Evolutionary conservation across 2,797 vertebrate genomes (phyloP), one percentile per base, ranked within the genome.

Genomic region (Gobionotothen gibberifrons): DNA sequence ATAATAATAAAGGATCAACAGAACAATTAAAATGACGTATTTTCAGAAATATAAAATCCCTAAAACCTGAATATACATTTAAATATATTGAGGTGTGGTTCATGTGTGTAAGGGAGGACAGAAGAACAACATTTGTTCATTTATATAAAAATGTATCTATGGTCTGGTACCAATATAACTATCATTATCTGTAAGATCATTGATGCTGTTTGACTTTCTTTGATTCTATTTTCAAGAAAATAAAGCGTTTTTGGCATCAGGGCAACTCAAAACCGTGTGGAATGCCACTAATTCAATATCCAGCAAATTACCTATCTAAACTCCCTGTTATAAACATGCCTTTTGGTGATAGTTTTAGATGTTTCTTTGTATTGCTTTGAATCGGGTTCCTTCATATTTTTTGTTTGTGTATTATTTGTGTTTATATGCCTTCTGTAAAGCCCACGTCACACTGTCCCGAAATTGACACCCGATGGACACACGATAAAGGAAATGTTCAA

Each of bases 251-350:
- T 36, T 36, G 32, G 32, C 8, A 9, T 32, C 21, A 59, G 29
- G 29, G 11, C 10, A 43, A 29, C 21, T 66, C 3, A 46, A 55
- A 74, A 36, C 22, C 36, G n/a, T 5, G 32, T 29, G 40, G 52
- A 72, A 53, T 67, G 10, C n/a, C 2, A 21, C 14, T 26, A 64
- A 75, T 58, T 78, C 40, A 72, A 66, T 73, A 69, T 53, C 22
- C 44, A 69, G 22, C 29, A 53, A 71, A 46, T 60, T 21, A 60
- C 47, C 57, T 9, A 54, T 6, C 32, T 2, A 19, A 61, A 29
- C 1, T 16, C 0, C 3, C 1, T 48, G 17, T 72, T 36, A 32
- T 1, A 51, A 19, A n/a, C 11, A 3, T 64, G 10, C 1, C 39
- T 60, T 57, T 54, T 49, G 43, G 15, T 68, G 7, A 6, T 48